Evolutionary conservation across 2,113 vertebrate species (phyloP), one percentile per base, ranked within the genome.

Genomic region (Aramus guarauna): DNA sequence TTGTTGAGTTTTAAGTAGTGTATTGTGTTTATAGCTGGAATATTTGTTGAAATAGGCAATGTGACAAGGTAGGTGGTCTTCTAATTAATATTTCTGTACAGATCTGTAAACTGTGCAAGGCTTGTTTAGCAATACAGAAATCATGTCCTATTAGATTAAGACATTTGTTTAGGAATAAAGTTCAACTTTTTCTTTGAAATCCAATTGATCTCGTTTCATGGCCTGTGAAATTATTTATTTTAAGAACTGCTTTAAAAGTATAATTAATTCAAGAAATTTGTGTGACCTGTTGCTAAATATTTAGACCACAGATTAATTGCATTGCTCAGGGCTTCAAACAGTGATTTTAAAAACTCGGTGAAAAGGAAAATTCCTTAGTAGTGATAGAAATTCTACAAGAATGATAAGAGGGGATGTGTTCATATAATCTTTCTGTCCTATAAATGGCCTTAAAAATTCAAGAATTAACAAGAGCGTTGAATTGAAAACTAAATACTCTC

Each of bases 101-200:
- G 82, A 90, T 94, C 90, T 97, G 29, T 97, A 97, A 98, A 96
- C 87, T 96, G 26, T 90, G 22, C n/a, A 63, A 66, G 27, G 43
- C 78, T 97, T 98, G 71, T 96, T 93, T 97, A 97, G 97, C 56
- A 73, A 84, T 77, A 94, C 41, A 90, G 84, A 96, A 97, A 94
- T 76, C 62, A 62, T 72, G n/a, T 41, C 45, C 43, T 93, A 14
- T 88, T 92, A 85, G 47, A 76, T 94, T 89, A 89, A 82, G 68
- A 74, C 92, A 55, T 93, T 97, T 97, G 95, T 97, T 97, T 97
- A 96, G 90, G 72, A 96, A 83, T 94, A 86, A 74, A 96, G 92
- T 82, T 96, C 72, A 96, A 30, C 36, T 66, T 91, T 95, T 84
- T 59, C 71, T 95, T 97, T 97, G 90, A 95, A 94, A 93, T 94